Percentiles rank a stretch among this genome's conserved stretches.
Conservation (phyloP, 37 sponge, comb jelly and placozoan genomes). For the Hormiphora californensis region DNA sequence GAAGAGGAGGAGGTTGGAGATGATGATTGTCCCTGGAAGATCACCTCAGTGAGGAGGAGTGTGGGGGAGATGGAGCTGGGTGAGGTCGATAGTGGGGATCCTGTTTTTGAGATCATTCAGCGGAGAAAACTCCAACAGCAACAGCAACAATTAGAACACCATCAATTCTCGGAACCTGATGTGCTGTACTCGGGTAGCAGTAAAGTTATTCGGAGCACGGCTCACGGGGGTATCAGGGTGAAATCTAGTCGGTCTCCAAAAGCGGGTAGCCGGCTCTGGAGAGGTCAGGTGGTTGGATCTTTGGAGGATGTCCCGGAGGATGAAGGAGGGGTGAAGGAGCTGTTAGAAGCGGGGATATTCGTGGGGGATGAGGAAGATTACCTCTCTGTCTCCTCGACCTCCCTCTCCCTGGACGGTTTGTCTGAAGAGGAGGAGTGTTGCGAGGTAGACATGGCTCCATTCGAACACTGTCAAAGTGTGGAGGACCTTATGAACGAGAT, state of each 20-base stretch:
- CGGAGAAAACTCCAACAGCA: background rate
- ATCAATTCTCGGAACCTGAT: background rate
- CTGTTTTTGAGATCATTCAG: background rate
- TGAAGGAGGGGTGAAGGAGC: conserved; percentile 7
- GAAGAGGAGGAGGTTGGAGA: background rate
- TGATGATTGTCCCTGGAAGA: conserved; percentile 26
- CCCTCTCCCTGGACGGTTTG: background rate
- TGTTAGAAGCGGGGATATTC: conserved; percentile 10
- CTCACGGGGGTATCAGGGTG: conserved; percentile 22
- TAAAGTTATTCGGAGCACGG: background rate
- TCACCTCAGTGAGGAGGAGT: background rate
- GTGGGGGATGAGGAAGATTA: conserved; percentile 48
- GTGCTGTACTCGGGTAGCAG: background rate
- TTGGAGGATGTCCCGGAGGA: background rate
- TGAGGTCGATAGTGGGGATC: background rate
- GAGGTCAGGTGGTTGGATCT: background rate
- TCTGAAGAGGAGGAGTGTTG: background rate
- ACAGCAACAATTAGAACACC: background rate
- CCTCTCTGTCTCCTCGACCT: conserved; percentile 7
- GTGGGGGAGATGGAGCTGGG: conserved; percentile 27
- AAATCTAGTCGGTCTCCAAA: background rate
- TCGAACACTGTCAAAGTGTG: conserved; percentile 31
- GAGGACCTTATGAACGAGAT: conserved; percentile 12
- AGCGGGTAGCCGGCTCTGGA: background rate
- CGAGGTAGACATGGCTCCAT: background rate